Percentiles rank a stretch among this genome's conserved stretches.
phyloP scores from a whole-genome alignment of 2,113 vertebrate genomes.

The Egretta garzetta region DNA sequence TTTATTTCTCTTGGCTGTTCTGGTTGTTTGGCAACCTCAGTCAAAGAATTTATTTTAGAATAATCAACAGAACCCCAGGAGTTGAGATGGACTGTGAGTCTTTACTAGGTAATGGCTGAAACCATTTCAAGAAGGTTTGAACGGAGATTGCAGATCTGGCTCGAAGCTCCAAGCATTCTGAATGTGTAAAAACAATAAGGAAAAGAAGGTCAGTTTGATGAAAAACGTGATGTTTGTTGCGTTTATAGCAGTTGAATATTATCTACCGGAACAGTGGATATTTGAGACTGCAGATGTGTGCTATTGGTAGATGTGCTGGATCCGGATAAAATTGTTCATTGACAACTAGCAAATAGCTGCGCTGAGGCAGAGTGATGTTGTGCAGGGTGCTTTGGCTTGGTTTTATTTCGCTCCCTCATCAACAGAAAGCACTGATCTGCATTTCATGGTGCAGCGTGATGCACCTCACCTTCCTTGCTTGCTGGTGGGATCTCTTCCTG shows the following conservation, averaged over 20 bases:
- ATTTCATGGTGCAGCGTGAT: background rate
- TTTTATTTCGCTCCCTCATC: background rate
- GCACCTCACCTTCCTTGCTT: background rate
- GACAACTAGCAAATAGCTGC: background rate
- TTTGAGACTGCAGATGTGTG: background rate
- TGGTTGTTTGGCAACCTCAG: background rate
- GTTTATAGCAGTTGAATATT: background rate
- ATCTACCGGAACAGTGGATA: background rate
- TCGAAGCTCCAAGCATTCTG: background rate
- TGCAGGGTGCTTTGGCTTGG: background rate
- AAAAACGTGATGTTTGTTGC: background rate
- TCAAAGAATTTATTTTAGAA: slow-evolving; percentile 18
- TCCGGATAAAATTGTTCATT: background rate
- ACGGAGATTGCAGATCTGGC: background rate
- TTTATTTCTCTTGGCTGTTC: slow-evolving; percentile 17
- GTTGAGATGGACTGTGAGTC: background rate
- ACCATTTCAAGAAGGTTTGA: background rate
- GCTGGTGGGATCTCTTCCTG: background rate
- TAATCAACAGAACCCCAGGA: background rate
- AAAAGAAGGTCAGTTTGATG: background rate
- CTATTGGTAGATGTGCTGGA: background rate
- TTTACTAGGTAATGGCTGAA: background rate
- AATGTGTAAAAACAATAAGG: background rate
- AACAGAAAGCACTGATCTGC: background rate
- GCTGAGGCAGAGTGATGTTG: background rate